These are phyloP conservation scores for Hyperoplus immaculatus DNA, from an alignment of 2,797 vertebrate genomes.

Conservation along the genomic window DNA sequence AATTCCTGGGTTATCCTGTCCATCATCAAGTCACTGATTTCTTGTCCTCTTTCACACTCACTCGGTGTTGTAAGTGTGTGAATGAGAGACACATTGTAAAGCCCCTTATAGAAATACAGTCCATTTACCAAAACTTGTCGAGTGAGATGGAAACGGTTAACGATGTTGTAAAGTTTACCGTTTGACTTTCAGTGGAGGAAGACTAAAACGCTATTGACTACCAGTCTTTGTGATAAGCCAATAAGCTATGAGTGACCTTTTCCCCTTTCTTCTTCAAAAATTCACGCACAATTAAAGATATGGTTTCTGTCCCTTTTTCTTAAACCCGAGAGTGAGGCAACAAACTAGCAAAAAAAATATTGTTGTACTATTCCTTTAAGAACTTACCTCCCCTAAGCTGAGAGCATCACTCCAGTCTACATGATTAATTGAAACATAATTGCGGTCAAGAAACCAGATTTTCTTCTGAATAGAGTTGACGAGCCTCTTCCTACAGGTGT, in stretches of 20 bases:
- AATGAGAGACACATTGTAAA: background rate
- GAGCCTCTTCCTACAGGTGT: constrained; percentile 64
- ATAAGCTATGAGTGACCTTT: too few species aligned
- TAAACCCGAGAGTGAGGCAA: background rate
- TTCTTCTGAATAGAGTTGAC: constrained; percentile 17
- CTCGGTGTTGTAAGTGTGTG: background rate
- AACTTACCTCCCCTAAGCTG: too few species aligned
- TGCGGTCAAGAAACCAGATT: constrained; percentile 30
- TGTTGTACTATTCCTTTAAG: too few species aligned
- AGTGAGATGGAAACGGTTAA: too few species aligned
- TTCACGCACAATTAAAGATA: too few species aligned
- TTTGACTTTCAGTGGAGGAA: too few species aligned
- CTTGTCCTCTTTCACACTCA: background rate
- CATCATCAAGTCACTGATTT: background rate
- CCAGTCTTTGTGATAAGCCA: too few species aligned
- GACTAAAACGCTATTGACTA: too few species aligned
- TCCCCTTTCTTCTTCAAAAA: too few species aligned
- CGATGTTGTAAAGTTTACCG: too few species aligned
- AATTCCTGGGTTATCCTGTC: accelerated
- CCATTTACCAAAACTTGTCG: background rate
- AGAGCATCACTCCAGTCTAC: background rate
- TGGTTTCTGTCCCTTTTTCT: too few species aligned
- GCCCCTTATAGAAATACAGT: background rate
- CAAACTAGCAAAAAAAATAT: background rate
- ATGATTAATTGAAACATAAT: background rate